These are phyloP conservation scores for Melanotaenia boesemani DNA, from an alignment of 2,797 vertebrate species.

Conservation along the genomic window DNA sequence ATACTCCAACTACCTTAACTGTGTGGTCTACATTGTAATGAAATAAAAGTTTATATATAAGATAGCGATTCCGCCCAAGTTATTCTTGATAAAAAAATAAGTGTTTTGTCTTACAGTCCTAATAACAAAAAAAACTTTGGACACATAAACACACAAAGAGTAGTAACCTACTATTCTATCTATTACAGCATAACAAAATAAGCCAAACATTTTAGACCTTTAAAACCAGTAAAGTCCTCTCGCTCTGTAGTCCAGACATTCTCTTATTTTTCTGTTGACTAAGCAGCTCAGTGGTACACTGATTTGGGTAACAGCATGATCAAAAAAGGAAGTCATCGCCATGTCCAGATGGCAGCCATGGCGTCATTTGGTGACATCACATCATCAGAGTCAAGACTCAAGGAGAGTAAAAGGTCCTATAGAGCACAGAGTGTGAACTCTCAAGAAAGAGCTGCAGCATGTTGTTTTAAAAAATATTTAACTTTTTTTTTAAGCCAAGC, in stretches of 20 bases:
- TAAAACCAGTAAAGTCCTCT: slow-evolving; percentile 17
- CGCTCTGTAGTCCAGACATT: slow-evolving; percentile 14
- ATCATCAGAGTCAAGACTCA: slow-evolving; percentile 53
- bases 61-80: too few species aligned
- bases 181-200: not conserved
- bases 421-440: slow-evolving; percentile 19
- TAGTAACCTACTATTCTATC: not conserved
- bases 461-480: not conserved
- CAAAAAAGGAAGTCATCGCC: slow-evolving; percentile 68
- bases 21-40: too few species aligned
- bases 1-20: too few species aligned
- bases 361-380: slow-evolving; percentile 72
- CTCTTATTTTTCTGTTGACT: slow-evolving; percentile 66
- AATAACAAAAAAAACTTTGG: not conserved
- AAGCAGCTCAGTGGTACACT: slow-evolving; percentile 53
- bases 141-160: not conserved
- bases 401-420: slow-evolving; percentile 32
- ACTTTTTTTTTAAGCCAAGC: not conserved
- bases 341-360: slow-evolving; percentile 72
- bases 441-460: not conserved
- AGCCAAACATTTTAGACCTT: slow-evolving; percentile 10
- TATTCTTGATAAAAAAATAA: too few species aligned
- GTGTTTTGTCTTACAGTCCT: not conserved
- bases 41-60: too few species aligned
- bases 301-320: slow-evolving; percentile 49